Evolutionary conservation across 1,140 invertebrate species (phyloP), one percentile per base, ranked within the genome.

Genomic region (Mamestra configurata): DNA sequence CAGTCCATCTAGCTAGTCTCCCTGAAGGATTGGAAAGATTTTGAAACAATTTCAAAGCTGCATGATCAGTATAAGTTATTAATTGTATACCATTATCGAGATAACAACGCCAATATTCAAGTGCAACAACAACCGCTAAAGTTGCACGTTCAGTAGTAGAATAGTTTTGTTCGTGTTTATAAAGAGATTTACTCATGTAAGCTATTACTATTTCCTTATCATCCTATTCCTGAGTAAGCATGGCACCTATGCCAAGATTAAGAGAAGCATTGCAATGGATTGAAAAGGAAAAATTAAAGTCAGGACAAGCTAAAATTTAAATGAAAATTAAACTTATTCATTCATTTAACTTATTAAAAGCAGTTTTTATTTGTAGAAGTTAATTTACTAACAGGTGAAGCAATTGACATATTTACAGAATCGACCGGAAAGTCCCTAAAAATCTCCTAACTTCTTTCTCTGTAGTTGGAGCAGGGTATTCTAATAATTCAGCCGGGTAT

Each of bases 311-410:
- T 6, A 87, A 18, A 8, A 82, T 40, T 0, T 80, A 82, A 7
- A 82, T 77, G 15, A 27, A 49, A 0, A 78, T 20, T 1, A 80
- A 18, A 15, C 53, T 59, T n/a, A n/a, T n/a, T n/a, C n/a, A n/a
- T 3, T 80, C 24, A 49, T 87, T 87, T 7, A 87, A 57, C 10
- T 78, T 79, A 10, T 75, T 49, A 31, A 86, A 89, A n/a, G 87
- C 78, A 0, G 5, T n/a, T n/a, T n/a, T n/a, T n/a, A n/a, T n/a
- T n/a, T n/a, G n/a, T n/a, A n/a, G n/a, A n/a, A n/a, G n/a, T n/a
- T n/a, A n/a, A n/a, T n/a, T n/a, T n/a, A n/a, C n/a, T n/a, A n/a
- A n/a, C n/a, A n/a, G n/a, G n/a, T n/a, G n/a, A n/a, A n/a, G n/a
- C n/a, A n/a, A n/a, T n/a, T n/a, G n/a, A n/a, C n/a, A n/a, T n/a